Conservation (phyloP, 2,888 invertebrate species). For the Eugnorisma glareosa region DNA sequence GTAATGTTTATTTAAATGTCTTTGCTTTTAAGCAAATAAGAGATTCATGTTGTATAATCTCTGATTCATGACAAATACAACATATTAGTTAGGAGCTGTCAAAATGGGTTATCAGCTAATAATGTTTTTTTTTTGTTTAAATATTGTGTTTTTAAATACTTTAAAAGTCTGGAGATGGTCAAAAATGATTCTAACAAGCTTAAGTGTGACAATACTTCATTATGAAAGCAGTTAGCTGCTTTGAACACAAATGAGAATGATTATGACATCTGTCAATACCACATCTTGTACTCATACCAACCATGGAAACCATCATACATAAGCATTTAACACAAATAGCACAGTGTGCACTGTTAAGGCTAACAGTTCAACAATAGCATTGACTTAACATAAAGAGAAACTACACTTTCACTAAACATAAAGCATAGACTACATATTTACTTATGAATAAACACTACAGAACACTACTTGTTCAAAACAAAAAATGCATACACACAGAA, state of each 20-base stretch:
- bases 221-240: background rate
- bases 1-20: background rate
- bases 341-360: background rate
- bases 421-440: slow-evolving; percentile 62
- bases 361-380: slow-evolving; percentile 59
- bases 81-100: background rate
- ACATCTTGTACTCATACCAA: background rate
- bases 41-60: background rate
- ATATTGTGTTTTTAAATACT: no score
- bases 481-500: background rate
- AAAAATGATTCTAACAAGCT: background rate
- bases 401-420: slow-evolving; percentile 72
- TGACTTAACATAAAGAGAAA: slow-evolving; percentile 71
- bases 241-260: background rate
- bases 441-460: slow-evolving; percentile 41
- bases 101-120: background rate
- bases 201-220: background rate
- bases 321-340: slow-evolving; percentile 4
- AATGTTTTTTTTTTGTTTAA: background rate
- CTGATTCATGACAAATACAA: background rate
- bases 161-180: background rate
- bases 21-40: background rate
- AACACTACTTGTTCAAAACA: slow-evolving; percentile 24
- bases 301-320: background rate
- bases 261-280: background rate